Conservation (phyloP, 1,140 invertebrate genomes). For the Branchinecta lindahli region DNA sequence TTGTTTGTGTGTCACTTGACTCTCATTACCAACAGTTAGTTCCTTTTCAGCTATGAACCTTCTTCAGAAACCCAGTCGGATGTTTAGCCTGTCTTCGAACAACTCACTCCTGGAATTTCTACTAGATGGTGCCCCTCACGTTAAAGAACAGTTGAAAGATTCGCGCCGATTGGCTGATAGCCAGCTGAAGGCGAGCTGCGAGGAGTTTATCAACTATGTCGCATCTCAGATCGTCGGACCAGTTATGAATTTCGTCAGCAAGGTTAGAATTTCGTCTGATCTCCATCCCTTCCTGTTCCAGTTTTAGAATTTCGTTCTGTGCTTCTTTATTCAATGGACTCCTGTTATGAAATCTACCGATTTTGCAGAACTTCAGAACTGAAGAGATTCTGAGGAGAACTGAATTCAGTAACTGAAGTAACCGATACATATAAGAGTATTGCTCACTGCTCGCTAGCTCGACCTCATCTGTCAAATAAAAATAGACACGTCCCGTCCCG, state of each 20-base stretch:
- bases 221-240: constrained; percentile 58
- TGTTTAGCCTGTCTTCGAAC: constrained; percentile 73
- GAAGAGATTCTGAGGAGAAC: too few relatives aligned
- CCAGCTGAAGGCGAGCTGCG: constrained; percentile 78
- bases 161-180: constrained; percentile 87
- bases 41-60: constrained; percentile 52
- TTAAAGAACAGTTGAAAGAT: constrained; percentile 77
- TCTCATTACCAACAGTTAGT: constrained; percentile 12
- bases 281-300: constrained; percentile 14
- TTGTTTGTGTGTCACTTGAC: constrained; percentile 33
- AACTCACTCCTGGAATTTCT: constrained; percentile 86
- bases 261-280: constrained; percentile 36
- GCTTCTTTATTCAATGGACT: constrained; percentile 11
- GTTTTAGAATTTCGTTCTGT: neutral
- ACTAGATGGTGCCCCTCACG: constrained; percentile 74
- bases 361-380: too few relatives aligned
- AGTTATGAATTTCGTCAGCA: constrained; percentile 52
- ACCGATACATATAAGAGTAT: too few relatives aligned
- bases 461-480: too few relatives aligned
- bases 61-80: constrained; percentile 62
- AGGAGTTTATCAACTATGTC: constrained; percentile 66
- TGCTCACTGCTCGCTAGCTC: too few relatives aligned
- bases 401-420: too few relatives aligned
- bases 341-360: too few relatives aligned
- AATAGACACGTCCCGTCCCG: too few relatives aligned